Base-by-base conservation (phyloP, 2,797 vertebrate species). In the Oreochromis grahami region DNA sequence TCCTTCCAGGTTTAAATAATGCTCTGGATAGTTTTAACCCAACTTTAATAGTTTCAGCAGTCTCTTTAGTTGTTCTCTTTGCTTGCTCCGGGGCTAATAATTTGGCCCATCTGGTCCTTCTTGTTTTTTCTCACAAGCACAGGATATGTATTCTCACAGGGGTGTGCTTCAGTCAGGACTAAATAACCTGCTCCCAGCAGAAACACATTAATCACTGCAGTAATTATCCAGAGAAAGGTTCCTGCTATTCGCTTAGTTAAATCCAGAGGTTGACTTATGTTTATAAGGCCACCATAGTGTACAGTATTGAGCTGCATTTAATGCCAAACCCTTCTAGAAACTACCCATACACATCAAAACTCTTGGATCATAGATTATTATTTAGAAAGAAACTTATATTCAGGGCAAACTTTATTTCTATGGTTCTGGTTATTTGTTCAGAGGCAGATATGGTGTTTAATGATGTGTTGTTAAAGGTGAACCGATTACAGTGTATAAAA, bases 341-440 rank as follows among this genome's bases (percentile, higher is more conserved):
- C n/a, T 41, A 41, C n/a, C 63, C 7, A 24, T 0, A 24, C 3
- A 0, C n/a, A 41, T 68, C 63, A 68, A 41, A 68, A 21, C 19
- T 41, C 36, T 41, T 41, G 36, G 60, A 41, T 41, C 60, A 65
- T 65, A 8, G 21, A 63, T 21, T 41, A 24, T 24, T 41, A 41
- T 65, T 65, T 65, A 65, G 1, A 24, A 68, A 24, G 36, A 41
- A 68, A 15, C 5, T 14, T 41, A 41, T 68, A 68, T 41, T 68
- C 7, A 41, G 63, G 36, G 0, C n/a, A 14, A 68, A 41, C 3
- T 21, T 68, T 65, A 21, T 65, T 8, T 41, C 4, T 21, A 3
- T 41, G n/a, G 24, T 68, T 41, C 14, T 41, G 63, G n/a, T 24
- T 3, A 15, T 24, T 68, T 68, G n/a, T 68, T 70, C 38, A 26